Evolutionary conservation across 2,113 vertebrate species (phyloP).

Genomic region (Euleptes europaea): DNA sequence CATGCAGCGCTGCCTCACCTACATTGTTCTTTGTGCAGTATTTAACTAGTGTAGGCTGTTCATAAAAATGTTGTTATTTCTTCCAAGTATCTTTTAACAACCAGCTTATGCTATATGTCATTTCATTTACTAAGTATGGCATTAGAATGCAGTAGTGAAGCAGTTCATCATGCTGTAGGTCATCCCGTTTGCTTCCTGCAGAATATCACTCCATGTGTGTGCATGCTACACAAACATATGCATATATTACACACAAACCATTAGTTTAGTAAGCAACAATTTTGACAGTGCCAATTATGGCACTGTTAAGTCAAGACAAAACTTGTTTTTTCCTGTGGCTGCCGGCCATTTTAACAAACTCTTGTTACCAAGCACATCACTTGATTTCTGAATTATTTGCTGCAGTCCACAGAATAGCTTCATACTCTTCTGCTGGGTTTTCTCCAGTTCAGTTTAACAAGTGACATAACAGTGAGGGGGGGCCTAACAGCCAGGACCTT

Average conservation of each 20-base stretch:
- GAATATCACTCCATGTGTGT: background rate
- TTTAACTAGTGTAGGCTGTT: background rate
- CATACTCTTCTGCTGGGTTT: slow-evolving; percentile 10
- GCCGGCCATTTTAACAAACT: slow-evolving; percentile 31
- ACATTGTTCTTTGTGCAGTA: background rate
- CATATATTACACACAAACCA: background rate
- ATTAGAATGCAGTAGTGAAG: background rate
- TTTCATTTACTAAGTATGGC: background rate
- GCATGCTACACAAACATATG: too few relatives aligned
- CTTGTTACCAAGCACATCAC: slow-evolving; percentile 17
- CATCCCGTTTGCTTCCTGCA: slow-evolving; percentile 43
- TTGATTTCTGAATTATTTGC: slow-evolving; percentile 19
- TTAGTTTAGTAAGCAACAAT: slow-evolving; percentile 49
- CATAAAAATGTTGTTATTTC: slow-evolving; percentile 1
- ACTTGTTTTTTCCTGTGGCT: slow-evolving; percentile 10
- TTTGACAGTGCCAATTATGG: slow-evolving; percentile 48
- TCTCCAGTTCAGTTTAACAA: slow-evolving; percentile 16
- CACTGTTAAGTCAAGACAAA: slow-evolving; percentile 37
- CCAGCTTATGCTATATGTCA: background rate
- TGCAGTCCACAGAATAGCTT: slow-evolving; percentile 13
- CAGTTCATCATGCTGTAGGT: slow-evolving; percentile 7
- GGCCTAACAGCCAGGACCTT: slow-evolving; percentile 5
- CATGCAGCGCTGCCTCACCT: background rate
- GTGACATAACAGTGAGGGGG: background rate
- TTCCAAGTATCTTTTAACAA: background rate